These are phyloP conservation scores for Myotis planiceps DNA, from an alignment of 2,797 vertebrate species.

Conservation along the genomic window DNA sequence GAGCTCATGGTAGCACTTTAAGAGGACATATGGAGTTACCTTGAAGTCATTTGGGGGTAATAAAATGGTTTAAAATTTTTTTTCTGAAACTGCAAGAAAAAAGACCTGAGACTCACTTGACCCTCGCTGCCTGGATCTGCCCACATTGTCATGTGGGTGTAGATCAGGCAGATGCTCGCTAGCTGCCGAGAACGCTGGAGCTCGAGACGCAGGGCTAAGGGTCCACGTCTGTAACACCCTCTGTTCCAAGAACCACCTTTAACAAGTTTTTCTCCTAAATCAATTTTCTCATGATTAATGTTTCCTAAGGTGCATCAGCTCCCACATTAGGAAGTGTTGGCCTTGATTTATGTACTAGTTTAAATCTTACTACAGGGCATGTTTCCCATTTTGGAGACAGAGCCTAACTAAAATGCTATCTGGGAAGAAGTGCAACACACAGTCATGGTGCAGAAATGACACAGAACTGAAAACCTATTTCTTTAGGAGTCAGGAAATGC, in stretches of 20 bases:
- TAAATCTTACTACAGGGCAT: not conserved
- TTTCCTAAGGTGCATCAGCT: slow-evolving; percentile 26
- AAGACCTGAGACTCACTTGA: not conserved
- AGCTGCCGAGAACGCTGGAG: not conserved
- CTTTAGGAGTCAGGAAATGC: not conserved
- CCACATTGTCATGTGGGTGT: not conserved
- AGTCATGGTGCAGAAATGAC: not conserved
- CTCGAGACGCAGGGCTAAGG: not conserved
- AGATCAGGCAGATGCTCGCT: not conserved
- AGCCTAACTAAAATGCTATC: not conserved
- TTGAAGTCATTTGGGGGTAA: slow-evolving; percentile 34
- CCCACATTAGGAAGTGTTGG: not conserved
- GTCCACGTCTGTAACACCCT: not conserved
- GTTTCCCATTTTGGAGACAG: not conserved
- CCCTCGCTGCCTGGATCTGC: not conserved
- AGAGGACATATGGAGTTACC: slow-evolving; percentile 18
- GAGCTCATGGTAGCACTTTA: not conserved
- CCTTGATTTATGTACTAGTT: not conserved
- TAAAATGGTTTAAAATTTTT: slow-evolving; percentile 22
- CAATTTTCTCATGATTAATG: slow-evolving; percentile 20
- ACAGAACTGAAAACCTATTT: not conserved
- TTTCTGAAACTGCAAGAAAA: not conserved
- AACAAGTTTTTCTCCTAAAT: not conserved
- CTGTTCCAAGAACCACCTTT: not conserved
- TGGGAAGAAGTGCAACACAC: not conserved